A percentile compares a stretch with the other conserved stretches of the same genome.
phyloP scores from a whole-genome alignment of 2,888 invertebrate genomes.

The Seira sanloemensis region DNA sequence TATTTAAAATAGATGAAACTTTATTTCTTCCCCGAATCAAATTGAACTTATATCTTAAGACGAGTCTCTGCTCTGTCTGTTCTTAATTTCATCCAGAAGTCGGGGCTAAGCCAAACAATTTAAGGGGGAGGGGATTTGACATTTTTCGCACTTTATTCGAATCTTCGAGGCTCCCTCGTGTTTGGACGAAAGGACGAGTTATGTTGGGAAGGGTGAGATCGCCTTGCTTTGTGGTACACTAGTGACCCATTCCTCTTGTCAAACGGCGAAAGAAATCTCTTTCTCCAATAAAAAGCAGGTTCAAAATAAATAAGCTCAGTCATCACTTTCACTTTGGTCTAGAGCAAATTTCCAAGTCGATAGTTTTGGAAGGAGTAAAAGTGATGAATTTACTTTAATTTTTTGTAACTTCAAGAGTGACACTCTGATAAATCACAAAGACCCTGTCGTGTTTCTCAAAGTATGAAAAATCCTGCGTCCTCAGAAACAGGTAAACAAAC shows the following conservation, averaged over 20 bases:
- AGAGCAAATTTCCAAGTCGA: no score
- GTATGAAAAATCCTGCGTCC: no score
- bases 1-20: constrained; percentile 16
- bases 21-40: neutral
- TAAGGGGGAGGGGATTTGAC: neutral
- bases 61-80: neutral
- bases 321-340: no score
- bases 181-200: constrained; percentile 14
- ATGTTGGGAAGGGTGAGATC: constrained; percentile 7
- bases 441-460: no score
- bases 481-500: no score
- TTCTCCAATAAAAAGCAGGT: neutral
- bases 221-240: constrained; percentile 54
- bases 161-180: neutral
- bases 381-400: no score
- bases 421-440: no score
- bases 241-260: constrained; percentile 56
- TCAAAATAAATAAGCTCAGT: no score
- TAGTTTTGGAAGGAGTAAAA: no score
- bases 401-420: no score
- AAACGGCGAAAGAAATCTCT: neutral
- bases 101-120: neutral
- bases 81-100: neutral
- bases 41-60: neutral
- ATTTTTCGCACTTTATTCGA: neutral